A percentile compares a stretch with the other conserved stretches of the same genome.
phyloP scores from a whole-genome alignment of 2,888 invertebrate species.

The Apeira syringaria region DNA sequence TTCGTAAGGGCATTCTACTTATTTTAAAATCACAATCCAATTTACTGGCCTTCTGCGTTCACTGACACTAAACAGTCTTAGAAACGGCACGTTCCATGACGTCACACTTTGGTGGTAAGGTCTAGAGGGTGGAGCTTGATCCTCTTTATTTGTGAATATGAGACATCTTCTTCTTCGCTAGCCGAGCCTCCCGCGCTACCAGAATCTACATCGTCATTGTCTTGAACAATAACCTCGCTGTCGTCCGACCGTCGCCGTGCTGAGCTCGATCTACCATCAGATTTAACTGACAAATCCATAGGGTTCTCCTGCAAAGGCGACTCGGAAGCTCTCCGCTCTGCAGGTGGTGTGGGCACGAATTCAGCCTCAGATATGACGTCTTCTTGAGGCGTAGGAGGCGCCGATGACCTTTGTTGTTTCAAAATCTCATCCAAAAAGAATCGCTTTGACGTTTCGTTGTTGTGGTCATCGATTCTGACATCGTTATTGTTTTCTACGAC shows the following conservation, averaged over 20 bases:
- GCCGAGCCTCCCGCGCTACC: conserved; percentile 70
- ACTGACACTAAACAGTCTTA: conserved; percentile 42
- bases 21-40: conserved; percentile 77
- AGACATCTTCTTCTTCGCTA: conserved; percentile 78
- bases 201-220: conserved; percentile 71
- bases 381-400: conserved; percentile 77
- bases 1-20: conserved; percentile 53
- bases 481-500: conserved; percentile 78
- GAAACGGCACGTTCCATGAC: conserved; percentile 27
- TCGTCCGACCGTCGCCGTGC: conserved; percentile 74
- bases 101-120: conserved; percentile 88
- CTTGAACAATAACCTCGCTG: conserved; percentile 75
- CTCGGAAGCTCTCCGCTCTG: conserved; percentile 73
- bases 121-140: conserved; percentile 85
- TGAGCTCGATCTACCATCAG: conserved; percentile 83
- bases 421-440: conserved; percentile 90
- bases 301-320: conserved; percentile 89
- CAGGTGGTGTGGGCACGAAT: conserved; percentile 69
- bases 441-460: conserved; percentile 87
- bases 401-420: conserved; percentile 86
- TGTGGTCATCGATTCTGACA: conserved; percentile 83
- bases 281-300: conserved; percentile 91
- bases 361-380: conserved; percentile 81
- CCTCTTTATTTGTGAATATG: conserved; percentile 83
- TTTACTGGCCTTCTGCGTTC: conserved; percentile 74